These are phyloP conservation scores for Halcyon badia DNA, from an alignment of 2,797 vertebrate species.

Conservation along the genomic window DNA sequence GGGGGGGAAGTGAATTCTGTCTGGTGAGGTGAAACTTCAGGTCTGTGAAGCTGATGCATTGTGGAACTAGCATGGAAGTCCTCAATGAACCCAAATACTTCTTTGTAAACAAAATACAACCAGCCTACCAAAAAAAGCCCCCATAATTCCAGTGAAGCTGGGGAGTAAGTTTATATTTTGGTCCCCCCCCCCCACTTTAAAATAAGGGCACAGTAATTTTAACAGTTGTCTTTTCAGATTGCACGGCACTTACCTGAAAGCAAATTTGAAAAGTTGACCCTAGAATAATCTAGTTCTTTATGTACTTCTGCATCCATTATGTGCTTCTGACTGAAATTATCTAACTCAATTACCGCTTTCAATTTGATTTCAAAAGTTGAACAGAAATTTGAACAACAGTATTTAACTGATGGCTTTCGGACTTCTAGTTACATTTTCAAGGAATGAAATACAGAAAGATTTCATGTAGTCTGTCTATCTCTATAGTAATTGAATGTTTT, in stretches of 20 bases:
- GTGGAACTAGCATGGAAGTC: neutral
- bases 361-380: slow-evolving; percentile 51
- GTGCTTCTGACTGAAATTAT: slow-evolving; percentile 28
- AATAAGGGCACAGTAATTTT: neutral
- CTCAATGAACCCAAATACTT: neutral
- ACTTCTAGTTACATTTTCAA: slow-evolving; percentile 25
- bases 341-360: slow-evolving; percentile 42
- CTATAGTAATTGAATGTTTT: slow-evolving; percentile 30
- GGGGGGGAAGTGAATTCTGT: neutral
- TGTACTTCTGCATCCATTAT: slow-evolving; percentile 37
- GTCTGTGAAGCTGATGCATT: neutral
- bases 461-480: slow-evolving; percentile 17
- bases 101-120: neutral
- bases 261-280: slow-evolving; percentile 1
- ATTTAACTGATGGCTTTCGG: slow-evolving; percentile 38
- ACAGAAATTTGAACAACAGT: slow-evolving; percentile 23
- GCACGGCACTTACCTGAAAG: neutral
- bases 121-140: neutral
- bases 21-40: neutral
- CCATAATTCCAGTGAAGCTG: neutral
- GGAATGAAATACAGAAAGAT: slow-evolving; percentile 47
- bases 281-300: slow-evolving; percentile 16
- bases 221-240: neutral
- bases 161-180: neutral
- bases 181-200: neutral